Percentiles rank a stretch among this genome's conserved stretches.
Conservation (phyloP, 2,888 invertebrate species). For the Hesperia comma region DNA sequence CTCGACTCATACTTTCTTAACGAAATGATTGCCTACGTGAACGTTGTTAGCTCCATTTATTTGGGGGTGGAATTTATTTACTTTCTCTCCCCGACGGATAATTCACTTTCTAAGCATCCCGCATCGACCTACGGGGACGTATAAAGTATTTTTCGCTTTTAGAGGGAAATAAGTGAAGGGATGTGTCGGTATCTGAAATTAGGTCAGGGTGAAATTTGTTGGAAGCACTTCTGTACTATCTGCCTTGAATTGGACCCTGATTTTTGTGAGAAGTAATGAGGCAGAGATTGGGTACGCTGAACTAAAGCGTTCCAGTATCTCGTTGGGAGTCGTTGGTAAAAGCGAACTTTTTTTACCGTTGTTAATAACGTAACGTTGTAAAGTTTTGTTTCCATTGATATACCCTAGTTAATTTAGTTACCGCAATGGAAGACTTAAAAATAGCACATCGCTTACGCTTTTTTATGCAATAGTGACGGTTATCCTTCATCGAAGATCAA, state of each 20-base stretch:
- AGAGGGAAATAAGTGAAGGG: constrained; percentile 48
- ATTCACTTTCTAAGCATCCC: constrained; percentile 79
- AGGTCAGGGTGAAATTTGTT: constrained; percentile 42
- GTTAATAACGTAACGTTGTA: not conserved
- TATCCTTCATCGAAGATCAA: no score
- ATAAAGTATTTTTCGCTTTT: constrained; percentile 71
- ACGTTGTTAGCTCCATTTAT: constrained; percentile 79
- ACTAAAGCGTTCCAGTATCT: constrained; percentile 7
- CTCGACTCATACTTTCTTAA: constrained; percentile 77
- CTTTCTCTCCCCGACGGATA: constrained; percentile 74
- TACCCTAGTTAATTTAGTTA: no score
- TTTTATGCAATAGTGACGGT: no score
- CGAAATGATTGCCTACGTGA: constrained; percentile 83
- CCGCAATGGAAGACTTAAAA: no score
- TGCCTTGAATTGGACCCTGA: constrained; percentile 22
- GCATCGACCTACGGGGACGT: constrained; percentile 76
- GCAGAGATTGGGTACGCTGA: not conserved
- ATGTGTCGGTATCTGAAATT: constrained; percentile 41
- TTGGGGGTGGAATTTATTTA: constrained; percentile 76
- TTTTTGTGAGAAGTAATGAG: constrained; percentile 25
- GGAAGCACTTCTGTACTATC: constrained; percentile 6
- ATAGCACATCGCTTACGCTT: no score
- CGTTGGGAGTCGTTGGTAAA: not conserved
- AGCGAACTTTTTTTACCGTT: not conserved
- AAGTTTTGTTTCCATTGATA: not conserved